Base-by-base conservation (phyloP, 2,797 vertebrate genomes). In the Gymnothorax reevesii region DNA sequence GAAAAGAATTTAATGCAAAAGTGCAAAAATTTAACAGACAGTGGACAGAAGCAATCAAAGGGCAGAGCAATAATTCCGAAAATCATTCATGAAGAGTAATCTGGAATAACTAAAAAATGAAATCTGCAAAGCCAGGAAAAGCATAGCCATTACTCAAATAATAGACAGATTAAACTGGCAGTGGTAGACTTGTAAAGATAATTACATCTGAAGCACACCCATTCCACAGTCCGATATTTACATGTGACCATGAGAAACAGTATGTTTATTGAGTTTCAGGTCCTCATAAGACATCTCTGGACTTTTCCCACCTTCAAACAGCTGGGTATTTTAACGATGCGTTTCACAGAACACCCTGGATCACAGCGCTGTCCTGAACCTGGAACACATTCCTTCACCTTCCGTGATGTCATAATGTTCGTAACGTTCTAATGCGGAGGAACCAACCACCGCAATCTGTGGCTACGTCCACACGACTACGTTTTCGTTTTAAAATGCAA, bases 1-100 rank as follows among this genome's bases (percentile, higher is more conserved):
- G 90, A 92, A 89, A 87, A 27, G 27, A 25, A 6, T 27, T 84
- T 86, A 87, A 90, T 86, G 88, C 75, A 66, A 55, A 55, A 86
- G 82, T 87, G 84, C 49, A 6, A 27, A 54, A 54, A 22, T 13
- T 22, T 8, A 49, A 13, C 15, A 52, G 17, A 82, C 88, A 88
- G 83, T 15, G 86, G 9, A 66, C 20, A 71, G 5, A 86, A 25
- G 8, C 20, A 55, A 86, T 82, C 59, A 82, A 83, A 86, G 33
- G 64, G 22, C 59, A 25, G 49, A 83, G 66, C n/a, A 54, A 75
- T 6, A 71, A 52, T 33, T 66, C 7, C 42, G 20, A 27, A 20
- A 79, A 7, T 42, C 15, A 15, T 52, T 49, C 20, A 6, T 42
- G 54, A 20, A 54, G 49, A 79, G 75, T 54, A 20, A 1, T 54